Evolutionary conservation across 92 coral and sea anemone genomes (phyloP), one percentile per base, ranked within the genome.

Genomic region (Pocillopora grandis): DNA sequence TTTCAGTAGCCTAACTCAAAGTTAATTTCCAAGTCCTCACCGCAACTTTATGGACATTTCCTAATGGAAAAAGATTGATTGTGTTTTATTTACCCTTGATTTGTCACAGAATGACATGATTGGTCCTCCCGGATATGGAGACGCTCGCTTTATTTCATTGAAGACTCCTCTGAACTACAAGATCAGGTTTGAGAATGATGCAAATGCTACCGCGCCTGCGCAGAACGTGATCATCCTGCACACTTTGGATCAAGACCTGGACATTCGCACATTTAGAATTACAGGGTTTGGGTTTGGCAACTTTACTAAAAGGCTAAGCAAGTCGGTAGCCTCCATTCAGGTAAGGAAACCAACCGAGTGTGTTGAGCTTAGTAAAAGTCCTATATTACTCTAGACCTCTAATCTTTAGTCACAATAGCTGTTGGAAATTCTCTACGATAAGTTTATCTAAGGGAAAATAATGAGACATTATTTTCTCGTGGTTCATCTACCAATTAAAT

Each of bases 191-290:
- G 96, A 93, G 82, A 93, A 93, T 71, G 91, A 89, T 52, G 88
- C 92, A 18, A 93, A 93, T 75, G 97, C 97, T 19, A 85, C 94
- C 5, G 97, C 97, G 49, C 97, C 97, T 62, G 97, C 97, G 12
- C 97, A 88, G 67, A 84, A 93, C 23, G 97, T 93, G 48, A 75
- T 93, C 23, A 86, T 93, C 69, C 72, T 72, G 59, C 86, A 85
- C 79, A 93, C 87, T 56, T 80, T 93, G 83, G 96, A 93, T 65
- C 66, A 58, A 58, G 94, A 93, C 70, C 82, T 93, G 56, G 96
- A 93, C 75, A 66, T 85, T 2, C 89, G 96, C 58, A 85, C 96
- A 61, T 90, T 93, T 71, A 88, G 91, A 84, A 62, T 93, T 15
- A 93, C 90, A 37, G 80, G 90, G 48, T 93, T 90, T 88, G 92